phyloP scores from a whole-genome alignment of 2,888 invertebrate species.

The Acanthosepion lycidas region DNA sequence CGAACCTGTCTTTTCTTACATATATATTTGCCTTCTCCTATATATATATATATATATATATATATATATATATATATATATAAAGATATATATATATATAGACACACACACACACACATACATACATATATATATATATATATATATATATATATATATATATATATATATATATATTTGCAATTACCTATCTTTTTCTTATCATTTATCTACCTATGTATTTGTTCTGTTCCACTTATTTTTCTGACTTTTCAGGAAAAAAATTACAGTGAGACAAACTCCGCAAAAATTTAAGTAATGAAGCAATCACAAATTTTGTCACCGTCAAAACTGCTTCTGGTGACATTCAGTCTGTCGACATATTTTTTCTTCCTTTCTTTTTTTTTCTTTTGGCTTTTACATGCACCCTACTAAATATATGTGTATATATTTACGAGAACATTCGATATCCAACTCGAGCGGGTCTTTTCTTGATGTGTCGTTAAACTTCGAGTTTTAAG shows the following conservation, averaged over 20 bases:
- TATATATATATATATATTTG: neutral
- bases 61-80: no score
- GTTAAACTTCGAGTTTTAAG: no score
- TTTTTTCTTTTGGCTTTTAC: neutral
- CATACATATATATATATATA: no score
- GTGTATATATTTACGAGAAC: neutral
- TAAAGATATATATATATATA: no score
- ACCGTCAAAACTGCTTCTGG: slow-evolving; percentile 17
- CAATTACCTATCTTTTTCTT: neutral
- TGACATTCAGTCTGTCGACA: neutral
- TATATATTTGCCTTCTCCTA: neutral
- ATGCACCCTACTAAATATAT: neutral
- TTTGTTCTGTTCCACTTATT: neutral
- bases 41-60: no score
- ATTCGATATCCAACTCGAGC: no score
- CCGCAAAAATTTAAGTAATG: slow-evolving; percentile 33
- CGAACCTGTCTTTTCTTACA: neutral
- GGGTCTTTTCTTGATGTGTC: no score
- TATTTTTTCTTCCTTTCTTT: neutral
- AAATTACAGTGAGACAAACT: neutral
- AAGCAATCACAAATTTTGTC: neutral
- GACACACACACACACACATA: no score
- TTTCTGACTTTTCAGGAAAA: neutral
- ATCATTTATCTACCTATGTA: neutral
- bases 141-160: no score